Base-by-base conservation (phyloP, 2,888 invertebrate genomes). In the Mimachlamys varia region DNA sequence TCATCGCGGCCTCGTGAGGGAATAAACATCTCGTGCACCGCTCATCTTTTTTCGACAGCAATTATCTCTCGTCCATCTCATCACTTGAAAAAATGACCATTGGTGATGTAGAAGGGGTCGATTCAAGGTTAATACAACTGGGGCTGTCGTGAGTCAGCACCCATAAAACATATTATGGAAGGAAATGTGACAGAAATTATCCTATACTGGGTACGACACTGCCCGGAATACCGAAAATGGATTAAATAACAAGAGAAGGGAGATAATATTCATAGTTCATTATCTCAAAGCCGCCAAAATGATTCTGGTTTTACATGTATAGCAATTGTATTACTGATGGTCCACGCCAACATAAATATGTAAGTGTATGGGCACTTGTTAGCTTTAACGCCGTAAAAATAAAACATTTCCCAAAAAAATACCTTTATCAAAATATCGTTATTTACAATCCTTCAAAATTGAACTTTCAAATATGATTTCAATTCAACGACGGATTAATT, bases 21-120 rank as follows among this genome's bases (percentile, higher is more conserved):
- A 76, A 76, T 76, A 76, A 27, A 33, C 33, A 76, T 76, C 76
- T 33, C 76, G 76, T 76, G 76, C 76, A 76, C 27, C 76, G 10
- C 76, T 76, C 76, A 76, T 76, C 76, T 76, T 76, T n/a, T 76
- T 76, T 76, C 76, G 76, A 76, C 76, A 76, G 76, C 76, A 76
- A 76, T 76, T 76, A 76, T 76, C 76, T 27, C 22, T 76, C 76
- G 33, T 76, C 76, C 76, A 76, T 76, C 76, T 76, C 33, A 76
- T 76, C 76, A 76, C 27, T 33, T 33, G 76, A 76, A 76, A 76
- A 27, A 27, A 76, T 33, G 33, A 76, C 76, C 76, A 76, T 27
- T 76, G 76, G 33, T 76, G 76, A 76, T 33, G 76, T 5, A 76
- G 76, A 33, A 27, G 76, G 13, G 76, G 76, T 76, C 76, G 33